Percentiles rank a stretch among this genome's conserved stretches.
Evolutionary conservation across 1,140 invertebrate species (phyloP).

Genomic region (Solenopsis fugax): DNA sequence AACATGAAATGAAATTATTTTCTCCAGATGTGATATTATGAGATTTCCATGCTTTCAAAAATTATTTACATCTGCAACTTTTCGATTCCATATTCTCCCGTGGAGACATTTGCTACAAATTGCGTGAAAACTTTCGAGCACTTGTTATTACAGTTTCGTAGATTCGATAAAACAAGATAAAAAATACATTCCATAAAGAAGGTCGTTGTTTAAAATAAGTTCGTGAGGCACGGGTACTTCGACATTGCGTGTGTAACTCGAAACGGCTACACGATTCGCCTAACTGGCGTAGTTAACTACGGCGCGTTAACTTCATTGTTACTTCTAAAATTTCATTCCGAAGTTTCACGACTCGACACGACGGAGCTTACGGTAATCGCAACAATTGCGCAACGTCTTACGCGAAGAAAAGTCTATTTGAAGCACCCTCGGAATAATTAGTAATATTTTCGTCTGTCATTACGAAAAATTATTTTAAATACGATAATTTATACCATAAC

Average conservation of each 20-base stretch:
- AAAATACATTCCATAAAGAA: neutral
- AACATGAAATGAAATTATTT: neutral
- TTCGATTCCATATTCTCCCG: neutral
- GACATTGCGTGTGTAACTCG: constrained; percentile 13
- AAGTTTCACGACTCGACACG: constrained; percentile 19
- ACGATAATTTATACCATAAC: too few relatives aligned
- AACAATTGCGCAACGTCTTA: constrained; percentile 14
- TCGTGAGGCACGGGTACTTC: neutral
- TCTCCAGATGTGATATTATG: neutral
- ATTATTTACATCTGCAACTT: constrained; percentile 11
- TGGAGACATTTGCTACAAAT: neutral
- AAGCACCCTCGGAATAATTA: constrained; percentile 29
- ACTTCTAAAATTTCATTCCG: constrained; percentile 54
- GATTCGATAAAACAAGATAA: neutral
- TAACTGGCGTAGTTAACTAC: constrained; percentile 34
- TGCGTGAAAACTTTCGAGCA: neutral
- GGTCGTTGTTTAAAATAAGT: neutral
- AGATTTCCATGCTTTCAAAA: neutral
- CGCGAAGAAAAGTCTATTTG: neutral
- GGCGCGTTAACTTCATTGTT: constrained; percentile 47
- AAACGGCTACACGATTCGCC: constrained; percentile 6
- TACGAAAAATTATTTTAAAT: neutral
- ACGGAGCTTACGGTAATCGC: constrained; percentile 32
- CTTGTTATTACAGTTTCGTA: neutral
- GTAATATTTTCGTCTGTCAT: neutral